Conservation (phyloP, 2,113 vertebrate species). For the Heterotis niloticus region DNA sequence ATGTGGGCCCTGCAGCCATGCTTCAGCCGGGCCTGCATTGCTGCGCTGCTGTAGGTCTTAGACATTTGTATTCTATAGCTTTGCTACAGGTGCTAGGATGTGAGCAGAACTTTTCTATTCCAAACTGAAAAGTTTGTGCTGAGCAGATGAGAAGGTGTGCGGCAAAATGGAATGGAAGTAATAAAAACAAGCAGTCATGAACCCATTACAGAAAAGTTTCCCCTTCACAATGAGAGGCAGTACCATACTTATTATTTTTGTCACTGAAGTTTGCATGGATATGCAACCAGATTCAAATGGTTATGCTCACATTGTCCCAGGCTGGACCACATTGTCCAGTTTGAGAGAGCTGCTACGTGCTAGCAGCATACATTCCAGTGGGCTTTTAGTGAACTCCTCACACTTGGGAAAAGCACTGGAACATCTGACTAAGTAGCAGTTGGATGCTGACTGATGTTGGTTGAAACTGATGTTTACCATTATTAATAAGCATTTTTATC, state of each 20-base stretch:
- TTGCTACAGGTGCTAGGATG: background rate
- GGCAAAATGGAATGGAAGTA: too few species aligned
- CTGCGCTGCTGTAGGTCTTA: background rate
- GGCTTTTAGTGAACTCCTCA: background rate
- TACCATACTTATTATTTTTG: background rate
- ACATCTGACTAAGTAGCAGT: background rate
- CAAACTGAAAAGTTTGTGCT: background rate
- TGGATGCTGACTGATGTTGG: background rate
- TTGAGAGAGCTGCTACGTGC: too few species aligned
- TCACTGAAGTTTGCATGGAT: constrained; percentile 1
- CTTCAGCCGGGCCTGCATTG: constrained; percentile 3
- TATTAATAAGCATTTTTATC: background rate
- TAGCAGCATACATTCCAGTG: too few species aligned
- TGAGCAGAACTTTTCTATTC: background rate
- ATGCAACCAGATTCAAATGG: background rate
- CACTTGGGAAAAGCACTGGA: background rate
- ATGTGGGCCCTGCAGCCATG: background rate
- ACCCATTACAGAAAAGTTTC: background rate
- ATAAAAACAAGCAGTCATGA: background rate
- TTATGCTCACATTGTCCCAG: background rate
- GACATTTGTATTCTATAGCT: background rate
- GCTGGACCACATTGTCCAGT: too few species aligned
- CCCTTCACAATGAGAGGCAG: too few species aligned
- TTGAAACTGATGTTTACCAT: background rate
- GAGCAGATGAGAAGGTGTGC: background rate